phyloP scores from a whole-genome alignment of 2,888 invertebrate genomes.

The Strigamia maritima region DNA sequence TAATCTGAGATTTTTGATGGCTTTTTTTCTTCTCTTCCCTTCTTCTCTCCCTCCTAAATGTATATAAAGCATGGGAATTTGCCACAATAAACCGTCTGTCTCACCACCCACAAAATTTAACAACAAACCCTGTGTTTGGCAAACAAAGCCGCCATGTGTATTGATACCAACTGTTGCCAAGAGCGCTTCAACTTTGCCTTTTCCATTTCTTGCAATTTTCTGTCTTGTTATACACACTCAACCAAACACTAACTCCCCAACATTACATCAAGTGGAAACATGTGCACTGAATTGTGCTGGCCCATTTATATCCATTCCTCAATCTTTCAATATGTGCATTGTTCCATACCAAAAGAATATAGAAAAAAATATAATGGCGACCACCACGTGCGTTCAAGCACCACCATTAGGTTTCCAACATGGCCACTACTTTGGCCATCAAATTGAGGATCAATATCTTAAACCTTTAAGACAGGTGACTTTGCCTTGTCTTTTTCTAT shows the following conservation, averaged over 20 bases:
- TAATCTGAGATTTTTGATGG: background rate
- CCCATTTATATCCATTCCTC: background rate
- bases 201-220: background rate
- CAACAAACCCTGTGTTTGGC: background rate
- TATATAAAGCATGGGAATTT: background rate
- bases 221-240: background rate
- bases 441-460: constrained; percentile 25
- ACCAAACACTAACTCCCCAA: constrained; percentile 1
- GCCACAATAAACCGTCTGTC: background rate
- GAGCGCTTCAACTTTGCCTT: background rate
- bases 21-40: background rate
- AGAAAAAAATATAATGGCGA: constrained; percentile 18
- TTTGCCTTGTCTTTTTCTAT: constrained; percentile 12
- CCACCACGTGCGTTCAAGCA: constrained; percentile 14
- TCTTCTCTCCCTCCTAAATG: background rate
- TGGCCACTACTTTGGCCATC: constrained; percentile 22
- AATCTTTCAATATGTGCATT: constrained; percentile 28
- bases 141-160: background rate
- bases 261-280: constrained; percentile 20
- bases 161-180: constrained; percentile 12
- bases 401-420: constrained; percentile 17
- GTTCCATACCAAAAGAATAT: constrained; percentile 22
- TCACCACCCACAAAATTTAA: background rate
- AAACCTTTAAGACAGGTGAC: constrained; percentile 27
- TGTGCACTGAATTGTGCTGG: background rate